These are phyloP conservation scores for Stichopus chloronotus DNA, from an alignment of 35 echinoderm and acorn worm genomes.

Conservation along the genomic window DNA sequence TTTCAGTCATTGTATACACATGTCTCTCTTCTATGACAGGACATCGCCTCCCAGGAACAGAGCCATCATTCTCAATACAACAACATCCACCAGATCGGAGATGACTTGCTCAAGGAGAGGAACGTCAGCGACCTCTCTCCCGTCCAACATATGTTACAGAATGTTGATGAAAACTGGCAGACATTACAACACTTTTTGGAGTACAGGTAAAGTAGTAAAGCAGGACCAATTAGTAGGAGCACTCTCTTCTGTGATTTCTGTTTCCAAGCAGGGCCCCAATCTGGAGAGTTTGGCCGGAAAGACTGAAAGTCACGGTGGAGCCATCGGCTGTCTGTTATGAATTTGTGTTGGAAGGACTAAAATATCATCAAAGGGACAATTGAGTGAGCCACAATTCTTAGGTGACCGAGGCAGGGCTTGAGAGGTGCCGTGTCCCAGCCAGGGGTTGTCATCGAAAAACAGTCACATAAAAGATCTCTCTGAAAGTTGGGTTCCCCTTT, in stretches of 20 bases:
- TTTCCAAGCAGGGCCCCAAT: no score
- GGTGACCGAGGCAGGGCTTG: no score
- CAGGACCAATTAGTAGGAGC: background rate
- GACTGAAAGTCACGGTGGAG: no score
- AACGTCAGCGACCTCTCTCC: slow-evolving; percentile 77
- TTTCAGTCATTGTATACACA: background rate
- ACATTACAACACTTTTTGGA: slow-evolving; percentile 79
- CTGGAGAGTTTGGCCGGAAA: no score
- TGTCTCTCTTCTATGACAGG: slow-evolving; percentile 32
- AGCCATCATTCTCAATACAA: slow-evolving; percentile 79
- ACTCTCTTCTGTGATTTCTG: background rate
- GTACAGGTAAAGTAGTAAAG: slow-evolving; percentile 70
- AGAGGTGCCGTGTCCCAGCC: no score
- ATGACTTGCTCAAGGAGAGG: slow-evolving; percentile 76
- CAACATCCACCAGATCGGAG: slow-evolving; percentile 81
- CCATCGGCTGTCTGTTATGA: no score
- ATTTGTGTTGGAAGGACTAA: no score
- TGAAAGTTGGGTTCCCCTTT: no score
- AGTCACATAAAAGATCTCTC: no score
- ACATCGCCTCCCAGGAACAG: slow-evolving; percentile 68
- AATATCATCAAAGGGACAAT: no score
- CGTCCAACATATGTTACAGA: slow-evolving; percentile 76
- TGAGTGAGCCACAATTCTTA: no score
- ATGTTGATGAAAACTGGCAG: slow-evolving; percentile 98
- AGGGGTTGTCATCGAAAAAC: no score